Evolutionary conservation across 2,113 vertebrate genomes (phyloP).

Genomic region (Ranitomeya imitator): DNA sequence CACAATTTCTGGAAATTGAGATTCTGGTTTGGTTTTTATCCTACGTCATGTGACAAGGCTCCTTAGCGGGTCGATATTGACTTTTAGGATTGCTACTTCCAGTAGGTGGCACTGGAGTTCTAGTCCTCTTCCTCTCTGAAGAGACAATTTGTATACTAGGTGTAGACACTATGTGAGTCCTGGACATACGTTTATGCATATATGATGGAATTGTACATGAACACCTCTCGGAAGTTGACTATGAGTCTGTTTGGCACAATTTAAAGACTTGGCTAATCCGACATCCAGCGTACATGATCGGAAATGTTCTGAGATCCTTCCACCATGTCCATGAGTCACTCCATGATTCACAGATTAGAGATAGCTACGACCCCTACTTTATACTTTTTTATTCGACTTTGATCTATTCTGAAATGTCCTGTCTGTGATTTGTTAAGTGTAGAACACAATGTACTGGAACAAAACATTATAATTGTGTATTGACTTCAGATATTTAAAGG

Average conservation of each 20-base stretch:
- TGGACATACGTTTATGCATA: not conserved
- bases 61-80: too few relatives aligned
- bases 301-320: not conserved
- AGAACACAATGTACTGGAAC: not conserved
- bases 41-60: too few relatives aligned
- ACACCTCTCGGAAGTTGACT: not conserved
- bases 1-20: too few relatives aligned
- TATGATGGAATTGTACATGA: not conserved
- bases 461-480: not conserved
- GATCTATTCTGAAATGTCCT: not conserved
- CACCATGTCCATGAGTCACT: not conserved
- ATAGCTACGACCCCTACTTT: not conserved
- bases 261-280: not conserved
- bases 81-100: too few relatives aligned
- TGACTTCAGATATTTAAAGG: not conserved
- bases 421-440: not conserved
- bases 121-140: too few relatives aligned
- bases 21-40: too few relatives aligned
- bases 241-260: constrained; percentile 1
- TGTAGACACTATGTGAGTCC: too few relatives aligned
- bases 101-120: too few relatives aligned
- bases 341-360: not conserved
- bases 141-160: too few relatives aligned
- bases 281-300: not conserved
- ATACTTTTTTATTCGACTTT: not conserved